Evolutionary conservation across 2,888 invertebrate species (phyloP).

Genomic region (Disparrhopalites patrizii): DNA sequence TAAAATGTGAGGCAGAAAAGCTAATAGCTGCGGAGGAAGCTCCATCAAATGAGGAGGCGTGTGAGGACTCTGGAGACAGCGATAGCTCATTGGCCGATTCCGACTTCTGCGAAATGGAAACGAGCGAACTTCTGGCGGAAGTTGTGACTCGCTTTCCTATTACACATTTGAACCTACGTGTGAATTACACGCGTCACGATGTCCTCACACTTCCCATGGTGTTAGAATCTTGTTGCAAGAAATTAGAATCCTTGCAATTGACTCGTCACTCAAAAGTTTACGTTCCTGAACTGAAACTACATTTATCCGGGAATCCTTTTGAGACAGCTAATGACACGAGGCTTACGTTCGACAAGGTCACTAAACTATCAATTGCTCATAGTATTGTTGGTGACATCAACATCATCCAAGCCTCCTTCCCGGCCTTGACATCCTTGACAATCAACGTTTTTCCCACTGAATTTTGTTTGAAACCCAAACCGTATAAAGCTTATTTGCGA

Average conservation of each 20-base stretch:
- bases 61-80: neutral
- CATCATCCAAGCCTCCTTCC: slow-evolving; percentile 16
- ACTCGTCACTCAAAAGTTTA: neutral
- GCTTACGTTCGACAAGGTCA: slow-evolving; percentile 7
- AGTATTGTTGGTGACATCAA: slow-evolving; percentile 22
- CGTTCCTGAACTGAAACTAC: neutral
- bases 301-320: slow-evolving; percentile 5
- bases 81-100: neutral
- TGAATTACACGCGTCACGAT: neutral
- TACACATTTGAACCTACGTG: neutral
- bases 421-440: neutral
- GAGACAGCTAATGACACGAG: neutral
- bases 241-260: slow-evolving; percentile 3
- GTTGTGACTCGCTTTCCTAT: neutral
- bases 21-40: neutral
- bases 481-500: slow-evolving; percentile 15
- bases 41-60: neutral
- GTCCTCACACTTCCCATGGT: neutral
- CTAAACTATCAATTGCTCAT: slow-evolving; percentile 11
- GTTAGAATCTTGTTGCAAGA: neutral
- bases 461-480: neutral
- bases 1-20: neutral
- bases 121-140: neutral
- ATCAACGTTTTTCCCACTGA: slow-evolving; percentile 18
- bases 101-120: neutral